phyloP scores from a whole-genome alignment of 2,797 vertebrate species.

The Podarcis siculus region DNA sequence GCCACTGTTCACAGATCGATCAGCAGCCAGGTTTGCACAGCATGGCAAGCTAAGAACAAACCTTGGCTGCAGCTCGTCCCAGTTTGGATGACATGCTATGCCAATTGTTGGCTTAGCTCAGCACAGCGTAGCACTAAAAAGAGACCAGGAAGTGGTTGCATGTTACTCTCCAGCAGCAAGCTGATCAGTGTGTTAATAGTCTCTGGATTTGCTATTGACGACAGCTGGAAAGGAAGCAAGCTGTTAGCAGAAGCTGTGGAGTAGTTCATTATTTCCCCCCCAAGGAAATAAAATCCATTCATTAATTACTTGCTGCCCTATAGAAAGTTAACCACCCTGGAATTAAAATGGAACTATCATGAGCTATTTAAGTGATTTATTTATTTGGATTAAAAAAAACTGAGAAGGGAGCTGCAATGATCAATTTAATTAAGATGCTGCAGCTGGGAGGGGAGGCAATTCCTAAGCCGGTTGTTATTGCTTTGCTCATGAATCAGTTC shows the following conservation, averaged over 20 bases:
- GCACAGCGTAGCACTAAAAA: too few relatives aligned
- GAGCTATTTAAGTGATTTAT: neutral
- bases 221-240: neutral
- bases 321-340: neutral
- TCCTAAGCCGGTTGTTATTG: neutral
- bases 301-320: neutral
- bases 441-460: too few relatives aligned
- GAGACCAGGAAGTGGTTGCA: too few relatives aligned
- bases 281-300: neutral
- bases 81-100: too few relatives aligned
- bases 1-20: neutral
- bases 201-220: neutral
- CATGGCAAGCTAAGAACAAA: too few relatives aligned
- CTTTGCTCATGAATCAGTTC: neutral
- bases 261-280: neutral
- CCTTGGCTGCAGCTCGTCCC: too few relatives aligned
- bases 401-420: neutral
- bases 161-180: too few relatives aligned
- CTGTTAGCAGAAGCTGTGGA: neutral
- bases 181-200: neutral
- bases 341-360: neutral
- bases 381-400: neutral
- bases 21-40: too few relatives aligned
- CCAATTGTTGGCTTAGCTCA: too few relatives aligned
- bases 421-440: neutral